Conservation (phyloP, 2,797 vertebrate genomes). For the Limnodromus scolopaceus region DNA sequence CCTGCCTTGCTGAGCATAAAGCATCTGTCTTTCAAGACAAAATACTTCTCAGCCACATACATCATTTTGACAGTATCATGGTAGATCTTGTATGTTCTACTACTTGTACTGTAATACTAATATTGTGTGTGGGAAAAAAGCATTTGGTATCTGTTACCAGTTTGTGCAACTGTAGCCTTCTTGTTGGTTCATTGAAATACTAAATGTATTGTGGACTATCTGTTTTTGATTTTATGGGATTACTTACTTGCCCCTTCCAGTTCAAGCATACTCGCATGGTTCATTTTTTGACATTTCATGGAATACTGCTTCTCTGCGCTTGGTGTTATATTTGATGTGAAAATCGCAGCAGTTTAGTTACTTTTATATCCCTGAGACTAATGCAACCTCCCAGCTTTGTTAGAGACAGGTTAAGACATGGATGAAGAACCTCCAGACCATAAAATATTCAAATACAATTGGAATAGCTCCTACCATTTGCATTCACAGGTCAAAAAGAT, state of each 20-base stretch:
- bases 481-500: background rate
- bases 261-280: background rate
- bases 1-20: background rate
- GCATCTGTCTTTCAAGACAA: background rate
- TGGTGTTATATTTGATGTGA: background rate
- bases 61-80: background rate
- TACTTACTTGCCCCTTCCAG: background rate
- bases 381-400: background rate
- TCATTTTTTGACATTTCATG: background rate
- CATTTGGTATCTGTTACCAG: background rate
- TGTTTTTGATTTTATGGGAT: background rate
- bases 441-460: background rate
- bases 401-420: background rate
- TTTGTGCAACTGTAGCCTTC: background rate
- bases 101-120: background rate
- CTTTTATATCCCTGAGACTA: background rate
- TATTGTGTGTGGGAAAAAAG: background rate
- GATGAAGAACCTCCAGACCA: background rate
- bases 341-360: background rate
- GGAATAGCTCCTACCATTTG: background rate
- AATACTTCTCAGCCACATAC: fast-evolving
- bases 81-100: background rate
- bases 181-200: background rate
- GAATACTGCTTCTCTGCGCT: background rate
- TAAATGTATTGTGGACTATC: background rate